Evolutionary conservation across 2,888 invertebrate species (phyloP), one percentile per base, ranked within the genome.

Genomic region (Mythimna pallens): DNA sequence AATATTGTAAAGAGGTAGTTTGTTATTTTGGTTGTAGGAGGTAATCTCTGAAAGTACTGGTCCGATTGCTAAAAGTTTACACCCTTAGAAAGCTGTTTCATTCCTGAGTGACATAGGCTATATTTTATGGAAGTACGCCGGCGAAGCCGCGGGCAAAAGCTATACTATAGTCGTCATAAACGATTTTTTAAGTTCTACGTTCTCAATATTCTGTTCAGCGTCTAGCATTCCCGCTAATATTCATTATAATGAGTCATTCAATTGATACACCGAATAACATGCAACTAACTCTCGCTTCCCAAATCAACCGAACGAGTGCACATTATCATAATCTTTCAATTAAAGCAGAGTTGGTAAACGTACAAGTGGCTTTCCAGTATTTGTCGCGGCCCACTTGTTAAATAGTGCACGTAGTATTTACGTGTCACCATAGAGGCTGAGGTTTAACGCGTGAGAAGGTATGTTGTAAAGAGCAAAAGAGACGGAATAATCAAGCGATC

Each of bases 321-420:
- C 50, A 78, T 86, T 81, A 83, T 78, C 82, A 81, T 86, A 78
- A 79, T 82, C 55, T 85, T 84, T 74, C 78, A 78, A 82, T 81
- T 82, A 83, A 81, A 79, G 77, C 81, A 69, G 78, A 78, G 78
- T 86, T 87, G 75, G 83, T 85, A 84, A 88, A 86, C 85, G 79
- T 85, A 76, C 84, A 78, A 82, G 83, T 84, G 84, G 86, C 88
- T 90, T 90, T 90, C 88, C 84, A 87, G 86, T 89, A 88, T 90
- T 89, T 87, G 89, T 87, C 86, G 86, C 89, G 94, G 89, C 90
- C 94, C 87, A 93, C 90, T 94, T 95, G 90, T 81, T 88, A 92
- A 94, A 91, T 92, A 91, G 94, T 91, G 93, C 94, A 91, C 91
- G 89, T 86, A 90, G 89, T 90, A 92, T 92, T 92, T 92, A 93